Percentiles rank a stretch among this genome's conserved stretches.
phyloP scores from a whole-genome alignment of 1,140 invertebrate species.

The Aphelenchoides besseyi region DNA sequence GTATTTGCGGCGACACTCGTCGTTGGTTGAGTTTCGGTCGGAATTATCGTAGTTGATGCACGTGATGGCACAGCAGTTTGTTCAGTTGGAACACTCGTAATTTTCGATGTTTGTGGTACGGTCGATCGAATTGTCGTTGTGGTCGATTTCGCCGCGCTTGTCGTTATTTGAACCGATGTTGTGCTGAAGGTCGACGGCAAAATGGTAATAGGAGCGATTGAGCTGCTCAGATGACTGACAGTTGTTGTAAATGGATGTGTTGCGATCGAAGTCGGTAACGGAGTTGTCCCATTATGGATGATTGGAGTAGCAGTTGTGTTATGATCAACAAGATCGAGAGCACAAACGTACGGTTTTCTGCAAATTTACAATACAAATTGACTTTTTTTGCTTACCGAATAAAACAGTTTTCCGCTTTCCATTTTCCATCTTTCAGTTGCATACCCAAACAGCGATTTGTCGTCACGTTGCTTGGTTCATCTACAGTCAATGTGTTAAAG shows the following conservation, averaged over 20 bases:
- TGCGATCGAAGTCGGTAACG: not conserved
- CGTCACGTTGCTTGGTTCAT: constrained; percentile 5
- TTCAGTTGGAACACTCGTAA: not conserved
- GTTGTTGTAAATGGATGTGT: not conserved
- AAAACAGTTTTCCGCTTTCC: constrained; percentile 1
- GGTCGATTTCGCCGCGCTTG: not conserved
- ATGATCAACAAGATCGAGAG: not conserved
- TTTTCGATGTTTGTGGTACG: not conserved
- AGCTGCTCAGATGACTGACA: not conserved
- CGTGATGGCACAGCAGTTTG: no score
- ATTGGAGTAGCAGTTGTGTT: not conserved
- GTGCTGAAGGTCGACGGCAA: not conserved
- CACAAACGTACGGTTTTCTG: constrained; percentile 14
- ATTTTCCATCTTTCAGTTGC: not conserved
- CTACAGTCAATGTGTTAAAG: constrained; percentile 10
- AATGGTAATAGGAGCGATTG: not conserved
- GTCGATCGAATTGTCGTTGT: not conserved
- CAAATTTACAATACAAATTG: not conserved
- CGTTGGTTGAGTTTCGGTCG: not conserved
- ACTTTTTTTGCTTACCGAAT: not conserved
- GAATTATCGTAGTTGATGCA: not conserved
- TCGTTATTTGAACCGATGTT: not conserved
- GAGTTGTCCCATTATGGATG: not conserved
- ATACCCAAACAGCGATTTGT: constrained; percentile 2
- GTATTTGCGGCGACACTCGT: no score